A percentile compares a stretch with the other conserved stretches of the same genome.
Conservation (phyloP, 2,797 vertebrate genomes). For the Synanceia verrucosa region DNA sequence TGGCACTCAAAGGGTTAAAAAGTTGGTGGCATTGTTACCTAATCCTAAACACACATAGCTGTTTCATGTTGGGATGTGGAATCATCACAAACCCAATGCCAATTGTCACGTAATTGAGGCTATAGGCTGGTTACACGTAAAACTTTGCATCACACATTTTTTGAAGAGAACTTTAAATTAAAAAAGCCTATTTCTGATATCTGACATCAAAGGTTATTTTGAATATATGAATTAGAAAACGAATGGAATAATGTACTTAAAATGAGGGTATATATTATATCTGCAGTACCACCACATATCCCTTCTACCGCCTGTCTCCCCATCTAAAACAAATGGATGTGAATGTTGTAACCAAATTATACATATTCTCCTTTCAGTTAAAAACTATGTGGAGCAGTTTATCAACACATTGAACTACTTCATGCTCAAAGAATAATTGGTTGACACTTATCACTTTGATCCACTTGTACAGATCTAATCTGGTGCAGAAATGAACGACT, state of each 20-base stretch:
- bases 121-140: not conserved
- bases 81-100: not conserved
- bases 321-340: slow-evolving; percentile 31
- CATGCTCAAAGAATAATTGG: slow-evolving; percentile 55
- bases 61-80: no score
- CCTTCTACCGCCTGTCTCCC: not conserved
- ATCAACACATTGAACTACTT: slow-evolving; percentile 38
- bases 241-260: no score
- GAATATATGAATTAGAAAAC: slow-evolving; percentile 21
- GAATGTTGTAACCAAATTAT: slow-evolving; percentile 21
- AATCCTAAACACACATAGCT: no score
- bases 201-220: not conserved
- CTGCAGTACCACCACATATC: not conserved
- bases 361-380: slow-evolving; percentile 10
- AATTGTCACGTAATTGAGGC: not conserved
- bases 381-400: slow-evolving; percentile 36
- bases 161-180: not conserved
- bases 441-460: slow-evolving; percentile 56
- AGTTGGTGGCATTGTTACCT: no score
- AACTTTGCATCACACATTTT: not conserved
- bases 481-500: slow-evolving; percentile 28
- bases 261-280: not conserved
- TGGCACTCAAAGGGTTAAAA: no score
- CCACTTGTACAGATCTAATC: slow-evolving; percentile 54
- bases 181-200: not conserved